Percentiles rank a stretch among this genome's conserved stretches.
phyloP scores from a whole-genome alignment of 2,888 invertebrate species.

The Macrophya annulata region DNA sequence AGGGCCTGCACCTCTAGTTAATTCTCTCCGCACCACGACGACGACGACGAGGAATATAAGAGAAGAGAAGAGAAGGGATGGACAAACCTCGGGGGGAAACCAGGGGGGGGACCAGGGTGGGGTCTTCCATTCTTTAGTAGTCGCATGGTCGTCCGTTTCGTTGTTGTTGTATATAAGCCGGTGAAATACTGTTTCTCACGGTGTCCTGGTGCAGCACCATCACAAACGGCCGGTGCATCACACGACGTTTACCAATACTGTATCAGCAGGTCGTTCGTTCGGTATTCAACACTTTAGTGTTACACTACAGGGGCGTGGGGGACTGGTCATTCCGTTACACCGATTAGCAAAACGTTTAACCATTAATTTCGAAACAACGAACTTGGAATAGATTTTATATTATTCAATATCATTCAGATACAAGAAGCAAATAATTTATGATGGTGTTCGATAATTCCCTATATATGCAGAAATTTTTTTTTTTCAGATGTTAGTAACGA shows the following conservation, averaged over 20 bases:
- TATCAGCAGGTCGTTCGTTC: neutral
- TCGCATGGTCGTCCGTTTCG: conserved; percentile 18
- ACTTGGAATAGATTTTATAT: too few species aligned
- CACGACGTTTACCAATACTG: neutral
- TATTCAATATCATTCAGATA: too few species aligned
- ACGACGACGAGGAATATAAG: neutral
- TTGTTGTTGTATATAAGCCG: conserved; percentile 17
- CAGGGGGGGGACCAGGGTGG: conserved; percentile 18
- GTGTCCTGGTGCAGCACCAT: conserved; percentile 61
- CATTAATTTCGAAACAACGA: too few species aligned
- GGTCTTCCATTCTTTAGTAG: conserved; percentile 37
- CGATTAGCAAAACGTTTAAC: neutral
- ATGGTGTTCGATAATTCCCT: too few species aligned
- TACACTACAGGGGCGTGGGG: too few species aligned
- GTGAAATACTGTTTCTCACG: conserved; percentile 74
- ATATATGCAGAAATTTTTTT: too few species aligned
- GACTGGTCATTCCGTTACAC: neutral
- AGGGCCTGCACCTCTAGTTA: conserved; percentile 47
- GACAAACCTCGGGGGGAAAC: conserved; percentile 2
- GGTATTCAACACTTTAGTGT: neutral
- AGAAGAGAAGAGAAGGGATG: conserved; percentile 12
- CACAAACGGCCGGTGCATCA: neutral
- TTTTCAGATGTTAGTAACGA: too few species aligned
- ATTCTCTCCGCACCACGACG: conserved; percentile 47
- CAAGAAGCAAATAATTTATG: too few species aligned